Percentiles rank a stretch among this genome's conserved stretches.
Evolutionary conservation across 2,888 invertebrate genomes (phyloP).

Genomic region (Ganaspis brasiliensis): DNA sequence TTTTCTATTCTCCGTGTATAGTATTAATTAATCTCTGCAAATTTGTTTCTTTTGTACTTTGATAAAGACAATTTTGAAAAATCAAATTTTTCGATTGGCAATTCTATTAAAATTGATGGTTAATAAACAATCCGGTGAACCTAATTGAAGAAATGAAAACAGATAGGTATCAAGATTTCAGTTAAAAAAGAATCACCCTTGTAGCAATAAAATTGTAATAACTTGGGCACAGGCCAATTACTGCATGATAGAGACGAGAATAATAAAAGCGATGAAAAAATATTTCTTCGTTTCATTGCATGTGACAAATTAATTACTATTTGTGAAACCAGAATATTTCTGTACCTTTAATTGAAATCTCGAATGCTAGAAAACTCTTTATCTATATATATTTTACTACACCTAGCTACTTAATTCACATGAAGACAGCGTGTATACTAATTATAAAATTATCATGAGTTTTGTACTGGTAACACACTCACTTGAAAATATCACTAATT

Average conservation of each 20-base stretch:
- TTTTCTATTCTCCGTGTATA: no score
- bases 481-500: background rate
- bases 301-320: background rate
- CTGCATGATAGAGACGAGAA: conserved; percentile 33
- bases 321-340: conserved; percentile 48
- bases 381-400: conserved; percentile 18
- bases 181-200: conserved; percentile 6
- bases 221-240: conserved; percentile 12
- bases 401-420: conserved; percentile 8
- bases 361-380: conserved; percentile 38
- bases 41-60: no score
- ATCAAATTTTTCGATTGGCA: no score
- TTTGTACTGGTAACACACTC: background rate
- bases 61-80: background rate
- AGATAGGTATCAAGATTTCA: background rate
- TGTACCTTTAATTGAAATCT: conserved; percentile 51
- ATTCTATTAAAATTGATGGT: background rate
- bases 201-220: conserved; percentile 8
- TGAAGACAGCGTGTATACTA: background rate
- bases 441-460: conserved; percentile 5
- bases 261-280: conserved; percentile 29
- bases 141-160: background rate
- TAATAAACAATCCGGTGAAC: background rate
- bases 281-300: background rate
- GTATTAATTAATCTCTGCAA: no score